These are phyloP conservation scores for Chironomus riparius DNA, from an alignment of 2,888 invertebrate genomes.

Conservation along the genomic window DNA sequence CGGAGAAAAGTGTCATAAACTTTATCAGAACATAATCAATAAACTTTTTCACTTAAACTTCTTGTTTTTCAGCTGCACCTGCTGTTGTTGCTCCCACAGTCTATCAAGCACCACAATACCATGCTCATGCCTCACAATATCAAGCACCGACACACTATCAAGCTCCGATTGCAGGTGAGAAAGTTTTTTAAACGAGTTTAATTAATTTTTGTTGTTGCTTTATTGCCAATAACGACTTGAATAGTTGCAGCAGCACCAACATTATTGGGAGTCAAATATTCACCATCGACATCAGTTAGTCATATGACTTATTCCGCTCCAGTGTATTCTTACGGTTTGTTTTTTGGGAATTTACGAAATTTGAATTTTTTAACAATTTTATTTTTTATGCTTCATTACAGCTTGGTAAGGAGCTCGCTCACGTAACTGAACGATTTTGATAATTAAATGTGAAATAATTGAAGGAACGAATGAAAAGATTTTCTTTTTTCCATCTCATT, in stretches of 20 bases:
- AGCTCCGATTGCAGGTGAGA: no score
- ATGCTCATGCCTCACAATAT: not conserved
- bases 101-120: not conserved
- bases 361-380: not conserved
- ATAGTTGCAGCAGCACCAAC: slow-evolving; percentile 34
- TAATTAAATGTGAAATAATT: no score
- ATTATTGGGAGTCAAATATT: slow-evolving; percentile 51
- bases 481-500: no score
- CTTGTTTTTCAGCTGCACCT: not conserved
- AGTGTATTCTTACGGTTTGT: slow-evolving; percentile 17
- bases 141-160: slow-evolving; percentile 3
- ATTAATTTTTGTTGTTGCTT: slow-evolving; percentile 12
- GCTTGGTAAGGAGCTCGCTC: not conserved
- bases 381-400: not conserved
- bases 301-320: slow-evolving; percentile 47
- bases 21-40: no score
- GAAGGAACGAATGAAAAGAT: no score
- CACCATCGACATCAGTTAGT: slow-evolving; percentile 52
- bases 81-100: not conserved
- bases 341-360: not conserved
- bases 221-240: not conserved
- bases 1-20: no score
- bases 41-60: no score
- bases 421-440: not conserved
- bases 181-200: not conserved